Evolutionary conservation across 2,113 vertebrate genomes (phyloP), one percentile per base, ranked within the genome.

Genomic region (Tympanuchus pallidicinctus): DNA sequence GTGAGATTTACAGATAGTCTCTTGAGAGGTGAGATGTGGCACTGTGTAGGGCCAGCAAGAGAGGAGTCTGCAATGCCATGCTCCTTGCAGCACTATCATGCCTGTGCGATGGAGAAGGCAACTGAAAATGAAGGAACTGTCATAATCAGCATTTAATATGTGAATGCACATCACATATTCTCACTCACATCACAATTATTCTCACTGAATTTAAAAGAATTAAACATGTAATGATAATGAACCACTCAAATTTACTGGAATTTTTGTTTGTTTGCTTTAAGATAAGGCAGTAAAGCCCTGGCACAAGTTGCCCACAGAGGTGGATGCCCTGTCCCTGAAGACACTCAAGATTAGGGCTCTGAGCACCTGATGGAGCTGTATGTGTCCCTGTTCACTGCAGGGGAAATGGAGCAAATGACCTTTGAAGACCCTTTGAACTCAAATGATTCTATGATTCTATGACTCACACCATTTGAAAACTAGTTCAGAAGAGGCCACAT

Each of bases 161-260:
- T 20, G 42, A 59, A 47, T 34, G 15, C 12, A 14, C 8, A 7
- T 11, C 0, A 1, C 0, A 34, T 34, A 34, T 34, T 34, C 34
- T 34, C 34, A 34, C 34, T 34, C 34, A 34, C 34, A 34, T 34
- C 1, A 65, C 30, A 42, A 70, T n/a, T 45, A 22, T 17, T 30
- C 17, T 59, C 42, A 50, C 15, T 1, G 7, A 63, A 8, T 25
- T 83, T 67, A 69, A 65, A 83, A 14, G 13, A 61, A 40, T 88
- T 48, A 13, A 30, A 67, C 10, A 6, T 38, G 3, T 10, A 61
- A 8, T 18, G 8, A 28, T 50, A 69, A 36, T 22, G 1, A 48
- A 57, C 45, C 52, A 60, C 2, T 27, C 60, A 30, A 36, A 82
- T 48, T 85, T 65, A 32, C 2, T 45, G n/a, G 13, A 8, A 18